phyloP scores from a whole-genome alignment of 2,113 vertebrate species.

The Synodontis membranacea region DNA sequence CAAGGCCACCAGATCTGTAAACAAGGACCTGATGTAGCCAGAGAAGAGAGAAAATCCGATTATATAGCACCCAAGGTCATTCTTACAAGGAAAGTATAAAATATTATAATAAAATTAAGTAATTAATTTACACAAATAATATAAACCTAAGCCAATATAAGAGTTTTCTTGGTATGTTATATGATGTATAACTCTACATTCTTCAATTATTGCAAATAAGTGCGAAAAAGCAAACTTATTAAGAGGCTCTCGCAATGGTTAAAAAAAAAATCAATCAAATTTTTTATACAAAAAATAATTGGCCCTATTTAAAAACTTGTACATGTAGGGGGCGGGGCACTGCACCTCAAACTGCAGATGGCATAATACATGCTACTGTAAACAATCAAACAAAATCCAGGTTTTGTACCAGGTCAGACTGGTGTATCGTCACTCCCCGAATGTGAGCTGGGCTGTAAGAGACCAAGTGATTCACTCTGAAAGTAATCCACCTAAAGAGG shows the following conservation, averaged over 20 bases:
- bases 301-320: background rate
- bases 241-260: background rate
- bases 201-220: background rate
- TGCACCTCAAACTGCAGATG: background rate
- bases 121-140: background rate
- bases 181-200: background rate
- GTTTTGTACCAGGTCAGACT: background rate
- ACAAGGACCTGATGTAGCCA: constrained; percentile 32
- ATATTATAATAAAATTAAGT: background rate
- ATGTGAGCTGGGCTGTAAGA: background rate
- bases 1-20: constrained; percentile 19
- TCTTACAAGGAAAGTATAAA: constrained; percentile 18
- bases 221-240: background rate
- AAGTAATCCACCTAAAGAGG: constrained; percentile 21
- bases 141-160: background rate
- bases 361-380: background rate
- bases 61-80: constrained; percentile 29
- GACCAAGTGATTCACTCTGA: constrained; percentile 24
- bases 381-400: background rate
- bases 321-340: background rate
- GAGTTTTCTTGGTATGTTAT: background rate
- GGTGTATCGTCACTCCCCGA: background rate
- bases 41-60: constrained; percentile 25
- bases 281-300: background rate
- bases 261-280: background rate